Base-by-base conservation (phyloP, 1,140 invertebrate species). In the Tribolium madens region DNA sequence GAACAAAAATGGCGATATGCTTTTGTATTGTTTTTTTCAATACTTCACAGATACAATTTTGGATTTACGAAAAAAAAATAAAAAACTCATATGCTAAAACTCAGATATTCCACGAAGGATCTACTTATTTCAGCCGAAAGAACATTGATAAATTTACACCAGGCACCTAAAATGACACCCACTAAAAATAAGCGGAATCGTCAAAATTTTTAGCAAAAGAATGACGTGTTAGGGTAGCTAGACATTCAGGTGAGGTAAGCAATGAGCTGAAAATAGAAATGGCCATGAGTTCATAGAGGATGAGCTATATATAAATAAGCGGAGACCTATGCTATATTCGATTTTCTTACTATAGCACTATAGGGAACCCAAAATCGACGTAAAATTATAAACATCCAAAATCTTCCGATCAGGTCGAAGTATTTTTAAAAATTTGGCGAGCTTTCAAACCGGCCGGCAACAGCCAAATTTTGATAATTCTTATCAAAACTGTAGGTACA, bases 211-310 rank as follows among this genome's bases (percentile, higher is more conserved):
- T 33, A 33, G 21, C 21, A 64, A 33, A 64, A 64, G 26, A 64
- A 14, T 64, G 57, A 64, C 57, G 57, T 64, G 57, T 64, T 64
- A 64, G 57, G 57, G 57, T 64, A 64, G 57, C 57, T 64, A 64
- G 57, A 64, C 57, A 64, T 72, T 72, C 50, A 72, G 50, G 46
- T 72, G 70, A 73, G 74, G 74, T 76, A 76, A 76, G 74, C 64
- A 76, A 53, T 52, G 47, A 53, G 64, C 46, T 76, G 57, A 52
- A 76, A 76, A 76, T 76, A 76, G 74, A 70, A 76, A 76, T 70
- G 60, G 60, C 74, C 74, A 76, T 76, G 74, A 76, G 74, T 76
- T 70, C 57, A 36, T 50, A 73, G 48, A 73, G 48, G 71, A 73
- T 73, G 52, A 14, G 50, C 47, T 73, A 57, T 73, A 73, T 73